Evolutionary conservation across 2,888 invertebrate species (phyloP), one percentile per base, ranked within the genome.

Genomic region (Peribatodes rhomboidaria): DNA sequence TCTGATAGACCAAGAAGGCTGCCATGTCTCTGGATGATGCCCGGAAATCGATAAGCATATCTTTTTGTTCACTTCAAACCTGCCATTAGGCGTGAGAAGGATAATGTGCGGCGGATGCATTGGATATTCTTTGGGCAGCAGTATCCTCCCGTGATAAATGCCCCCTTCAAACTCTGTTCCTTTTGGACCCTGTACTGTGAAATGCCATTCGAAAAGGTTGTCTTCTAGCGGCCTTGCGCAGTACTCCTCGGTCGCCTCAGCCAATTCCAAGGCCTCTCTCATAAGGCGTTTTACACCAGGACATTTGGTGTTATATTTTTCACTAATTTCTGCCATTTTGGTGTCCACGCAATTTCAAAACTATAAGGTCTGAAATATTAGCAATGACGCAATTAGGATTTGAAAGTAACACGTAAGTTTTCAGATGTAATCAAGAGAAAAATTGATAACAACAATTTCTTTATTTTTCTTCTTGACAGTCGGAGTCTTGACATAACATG

Each of bases 21-120:
- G 98, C 99, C 99, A 99, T 39, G 98, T 98, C 88, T 99, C 99
- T n/a, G 98, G 99, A 87, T 99, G 99, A 89, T 98, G 97, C 6
- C 98, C 98, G 66, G 98, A 98, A 78, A 99, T 99, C 69, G 98
- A 98, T 72, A 99, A 91, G 85, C 99, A 99, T 78, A 99, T 98
- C 90, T 99, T 99, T 86, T 97, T 98, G 85, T 98, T 97, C 9
- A 95, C 95, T 92, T 98, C 98, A 91, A 99, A 99, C 73, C 99
- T 94, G 50, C 98, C 98, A 88, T 98, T 99, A 1, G 98, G 98
- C 22, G 98, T 99, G 55, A 99, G 87, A 53, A 99, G 91, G 79
- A 98, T 98, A 73, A 99, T 98, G 85, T 98, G 98, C 7, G 99
- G 99, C 56, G 99, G 99, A 89, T 98, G 98, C 98, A 99, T 98